Evolutionary conservation across 92 coral and sea anemone species (phyloP).

Genomic region (Palythoa grandis): DNA sequence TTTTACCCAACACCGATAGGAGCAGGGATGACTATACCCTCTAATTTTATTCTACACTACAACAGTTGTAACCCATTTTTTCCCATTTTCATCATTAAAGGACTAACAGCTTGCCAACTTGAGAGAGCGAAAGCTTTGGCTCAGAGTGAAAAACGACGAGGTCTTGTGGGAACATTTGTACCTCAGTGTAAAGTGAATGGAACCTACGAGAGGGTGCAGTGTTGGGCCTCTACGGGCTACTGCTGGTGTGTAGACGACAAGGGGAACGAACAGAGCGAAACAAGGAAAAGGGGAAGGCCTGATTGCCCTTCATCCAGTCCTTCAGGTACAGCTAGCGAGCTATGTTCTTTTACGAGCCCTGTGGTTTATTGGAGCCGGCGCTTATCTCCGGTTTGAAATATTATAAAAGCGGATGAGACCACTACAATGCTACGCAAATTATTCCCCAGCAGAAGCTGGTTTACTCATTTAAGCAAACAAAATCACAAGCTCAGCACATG

Average conservation of each 20-base stretch:
- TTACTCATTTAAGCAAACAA: too few relatives aligned
- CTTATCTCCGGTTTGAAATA: too few relatives aligned
- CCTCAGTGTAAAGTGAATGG: slow-evolving; percentile 78
- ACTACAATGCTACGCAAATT: too few relatives aligned
- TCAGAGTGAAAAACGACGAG: slow-evolving; percentile 61
- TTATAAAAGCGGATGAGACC: too few relatives aligned
- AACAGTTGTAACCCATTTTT: background rate
- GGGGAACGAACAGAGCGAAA: slow-evolving; percentile 72
- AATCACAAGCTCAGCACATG: too few relatives aligned
- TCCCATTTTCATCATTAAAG: slow-evolving; percentile 34
- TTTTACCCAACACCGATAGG: too few relatives aligned
- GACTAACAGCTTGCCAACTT: slow-evolving; percentile 67
- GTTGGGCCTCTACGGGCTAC: slow-evolving; percentile 94
- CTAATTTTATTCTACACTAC: too few relatives aligned
- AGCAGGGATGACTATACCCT: too few relatives aligned
- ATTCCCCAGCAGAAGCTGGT: too few relatives aligned
- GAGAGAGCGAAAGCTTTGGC: slow-evolving; percentile 74
- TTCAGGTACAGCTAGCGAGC: slow-evolving; percentile 49
- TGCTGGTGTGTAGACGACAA: slow-evolving; percentile 91
- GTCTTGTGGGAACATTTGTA: slow-evolving; percentile 84
- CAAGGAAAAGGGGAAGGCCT: slow-evolving; percentile 85
- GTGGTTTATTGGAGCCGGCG: too few relatives aligned
- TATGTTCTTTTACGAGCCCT: too few relatives aligned
- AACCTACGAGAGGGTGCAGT: slow-evolving; percentile 68
- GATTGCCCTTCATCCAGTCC: slow-evolving; percentile 53